Evolutionary conservation across 2,888 invertebrate species (phyloP), one percentile per base, ranked within the genome.

Genomic region (Ctenicera cuprea): DNA sequence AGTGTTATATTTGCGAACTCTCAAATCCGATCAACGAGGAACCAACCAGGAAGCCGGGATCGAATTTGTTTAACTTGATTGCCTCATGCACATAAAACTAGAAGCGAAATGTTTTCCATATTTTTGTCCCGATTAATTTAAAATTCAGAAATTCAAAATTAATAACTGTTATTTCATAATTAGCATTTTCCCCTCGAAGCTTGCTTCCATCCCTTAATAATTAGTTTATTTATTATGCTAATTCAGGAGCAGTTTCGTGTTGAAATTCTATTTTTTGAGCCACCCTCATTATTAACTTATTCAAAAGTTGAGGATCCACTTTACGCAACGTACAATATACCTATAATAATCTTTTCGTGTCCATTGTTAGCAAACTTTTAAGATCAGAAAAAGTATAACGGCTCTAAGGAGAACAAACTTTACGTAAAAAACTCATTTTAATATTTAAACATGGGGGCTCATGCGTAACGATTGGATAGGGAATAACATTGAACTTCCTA

Each of bases 361-460:
- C 68, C 52, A 48, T 69, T 73, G 66, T 73, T 52, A 37, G 20
- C 18, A 73, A 73, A 59, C 37, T 54, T 73, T 69, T 69, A 73
- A 69, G 73, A 69, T 72, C 66, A 70, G 65, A 57, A 61, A 68
- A 52, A 64, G 65, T 69, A 52, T 65, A 73, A 73, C 61, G 69
- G 45, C 62, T 48, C 66, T 59, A 57, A 71, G 66, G 52, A 71
- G 71, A 38, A 62, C 30, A 70, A 74, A 74, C 50, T 74, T 73
- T 65, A 66, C 62, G 54, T 74, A 75, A 78, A 79, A 78, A 77
- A 74, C 76, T 76, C 82, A 81, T 81, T 85, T 86, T 83, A 86
- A 86, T 86, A 86, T 86, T 86, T 85, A 85, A 80, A 85, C 81
- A 80, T 80, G 81, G 85, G 82, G 83, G 82, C 81, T 81, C 81